Conservation (phyloP, 1,140 invertebrate genomes). For the Himalopsyche phryganea region DNA sequence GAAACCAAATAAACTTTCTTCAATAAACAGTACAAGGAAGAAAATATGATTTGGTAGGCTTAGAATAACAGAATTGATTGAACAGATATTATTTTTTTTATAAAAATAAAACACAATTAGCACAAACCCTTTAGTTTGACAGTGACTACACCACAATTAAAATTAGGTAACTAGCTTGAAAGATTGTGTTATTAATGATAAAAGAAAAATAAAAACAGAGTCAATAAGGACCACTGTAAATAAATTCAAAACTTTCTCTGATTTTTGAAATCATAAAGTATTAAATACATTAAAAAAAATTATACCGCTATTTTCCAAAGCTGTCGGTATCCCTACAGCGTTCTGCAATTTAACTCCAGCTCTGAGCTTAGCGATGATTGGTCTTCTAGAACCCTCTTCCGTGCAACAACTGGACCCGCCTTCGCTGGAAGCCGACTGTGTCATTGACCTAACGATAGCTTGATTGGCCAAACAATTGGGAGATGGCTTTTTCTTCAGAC, state of each 20-base stretch:
- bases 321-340: constrained; percentile 46
- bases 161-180: no score
- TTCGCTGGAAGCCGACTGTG: constrained; percentile 44
- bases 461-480: not conserved
- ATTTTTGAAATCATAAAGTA: not conserved
- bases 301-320: constrained; percentile 66
- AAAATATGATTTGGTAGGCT: no score
- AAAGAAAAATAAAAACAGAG: no score
- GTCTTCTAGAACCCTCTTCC: constrained; percentile 41
- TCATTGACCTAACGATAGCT: constrained; percentile 8
- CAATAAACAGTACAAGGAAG: no score
- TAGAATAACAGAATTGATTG: no score
- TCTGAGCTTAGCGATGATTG: constrained; percentile 67
- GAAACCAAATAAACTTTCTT: constrained; percentile 1
- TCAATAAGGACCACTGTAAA: no score
- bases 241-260: no score
- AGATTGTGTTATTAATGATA: no score
- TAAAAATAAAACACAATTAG: no score
- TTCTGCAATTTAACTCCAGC: constrained; percentile 66
- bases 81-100: no score
- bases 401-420: constrained; percentile 36
- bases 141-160: no score
- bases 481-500: constrained; percentile 24
- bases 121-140: no score
- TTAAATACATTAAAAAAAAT: not conserved